Evolutionary conservation across 2,888 invertebrate genomes (phyloP).

Genomic region (Melinopterus prodromus): DNA sequence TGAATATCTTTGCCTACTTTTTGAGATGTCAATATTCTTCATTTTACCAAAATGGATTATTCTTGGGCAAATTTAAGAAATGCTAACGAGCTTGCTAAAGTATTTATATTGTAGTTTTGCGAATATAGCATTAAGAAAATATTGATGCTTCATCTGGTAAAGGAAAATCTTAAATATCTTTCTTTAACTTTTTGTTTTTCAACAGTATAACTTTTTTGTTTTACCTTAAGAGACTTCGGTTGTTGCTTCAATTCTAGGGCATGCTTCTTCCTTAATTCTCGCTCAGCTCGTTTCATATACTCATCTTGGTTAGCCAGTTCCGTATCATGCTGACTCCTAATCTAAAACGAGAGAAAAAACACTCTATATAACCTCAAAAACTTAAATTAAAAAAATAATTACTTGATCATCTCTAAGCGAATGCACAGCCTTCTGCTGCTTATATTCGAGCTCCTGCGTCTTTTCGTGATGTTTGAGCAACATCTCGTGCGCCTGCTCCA

Average conservation of each 20-base stretch:
- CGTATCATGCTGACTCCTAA: conserved; percentile 90
- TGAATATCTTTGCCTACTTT: background rate
- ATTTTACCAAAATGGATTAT: too few relatives aligned
- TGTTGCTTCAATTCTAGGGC: conserved; percentile 97
- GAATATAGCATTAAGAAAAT: too few relatives aligned
- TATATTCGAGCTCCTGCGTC: conserved; percentile 94
- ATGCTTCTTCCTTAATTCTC: conserved; percentile 96
- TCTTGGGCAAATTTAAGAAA: too few relatives aligned
- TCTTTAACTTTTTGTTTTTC: too few relatives aligned
- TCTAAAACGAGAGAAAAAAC: conserved; percentile 52
- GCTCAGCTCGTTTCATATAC: conserved; percentile 93
- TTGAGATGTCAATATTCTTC: too few relatives aligned
- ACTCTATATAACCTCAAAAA: background rate
- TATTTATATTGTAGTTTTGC: too few relatives aligned
- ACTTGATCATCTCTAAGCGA: conserved; percentile 88
- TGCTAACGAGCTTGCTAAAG: too few relatives aligned
- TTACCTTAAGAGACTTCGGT: conserved; percentile 96
- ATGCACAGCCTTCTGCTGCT: conserved; percentile 95
- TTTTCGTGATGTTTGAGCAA: conserved; percentile 95
- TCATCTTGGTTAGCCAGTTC: conserved; percentile 95
- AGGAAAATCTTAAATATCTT: too few relatives aligned
- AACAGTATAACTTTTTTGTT: background rate
- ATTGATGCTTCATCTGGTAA: background rate
- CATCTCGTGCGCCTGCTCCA: conserved; percentile 95
- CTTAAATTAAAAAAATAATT: conserved; percentile 19